Evolutionary conservation across 2,113 vertebrate genomes (phyloP).

Genomic region (Otocyon megalotis): DNA sequence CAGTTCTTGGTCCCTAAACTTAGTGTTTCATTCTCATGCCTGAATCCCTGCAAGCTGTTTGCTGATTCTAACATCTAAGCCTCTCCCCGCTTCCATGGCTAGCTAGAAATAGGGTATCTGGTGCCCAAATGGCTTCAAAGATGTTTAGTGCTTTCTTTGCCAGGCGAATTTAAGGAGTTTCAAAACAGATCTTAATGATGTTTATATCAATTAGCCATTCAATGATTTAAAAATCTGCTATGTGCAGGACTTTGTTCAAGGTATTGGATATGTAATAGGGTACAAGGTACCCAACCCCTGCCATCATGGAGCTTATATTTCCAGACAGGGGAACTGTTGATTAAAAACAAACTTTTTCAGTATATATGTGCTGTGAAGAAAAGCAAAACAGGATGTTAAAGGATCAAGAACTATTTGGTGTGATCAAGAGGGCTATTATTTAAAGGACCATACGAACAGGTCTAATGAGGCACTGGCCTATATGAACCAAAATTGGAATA

Average conservation of each 20-base stretch:
- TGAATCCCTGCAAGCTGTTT: not conserved
- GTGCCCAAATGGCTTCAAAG: not conserved
- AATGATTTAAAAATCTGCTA: not conserved
- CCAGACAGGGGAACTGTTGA: not conserved
- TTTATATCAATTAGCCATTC: not conserved
- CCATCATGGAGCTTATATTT: not conserved
- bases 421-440: not conserved
- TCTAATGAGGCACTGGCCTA: not conserved
- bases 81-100: not conserved
- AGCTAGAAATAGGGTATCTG: not conserved
- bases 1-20: not conserved
- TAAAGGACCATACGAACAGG: no score
- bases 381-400: not conserved
- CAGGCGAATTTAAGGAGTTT: not conserved
- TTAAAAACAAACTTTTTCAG: not conserved
- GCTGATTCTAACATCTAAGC: not conserved
- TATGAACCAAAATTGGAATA: not conserved
- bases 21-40: not conserved
- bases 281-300: not conserved
- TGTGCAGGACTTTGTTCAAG: not conserved
- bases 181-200: not conserved
- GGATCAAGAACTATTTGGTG: not conserved
- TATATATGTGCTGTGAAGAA: not conserved
- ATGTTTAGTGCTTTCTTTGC: not conserved
- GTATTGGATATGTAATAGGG: no score